Percentiles rank a stretch among this genome's conserved stretches.
These are phyloP conservation scores for Meloidogyne hapla DNA, from an alignment of 1,140 invertebrate species.

Conservation along the genomic window DNA sequence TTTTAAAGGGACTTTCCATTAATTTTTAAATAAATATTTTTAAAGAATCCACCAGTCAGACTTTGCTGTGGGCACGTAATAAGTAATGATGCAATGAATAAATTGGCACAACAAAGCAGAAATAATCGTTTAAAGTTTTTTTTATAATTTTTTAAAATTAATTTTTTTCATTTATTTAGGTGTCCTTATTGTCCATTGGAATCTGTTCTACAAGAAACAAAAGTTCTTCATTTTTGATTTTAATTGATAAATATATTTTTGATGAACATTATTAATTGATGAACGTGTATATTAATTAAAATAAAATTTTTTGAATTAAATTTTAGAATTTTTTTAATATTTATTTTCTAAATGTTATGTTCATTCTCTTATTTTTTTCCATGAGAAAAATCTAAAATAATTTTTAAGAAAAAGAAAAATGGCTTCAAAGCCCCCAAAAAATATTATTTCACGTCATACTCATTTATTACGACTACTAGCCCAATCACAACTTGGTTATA, in stretches of 20 bases:
- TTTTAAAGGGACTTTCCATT: constrained; percentile 3
- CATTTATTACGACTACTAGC: constrained; percentile 18
- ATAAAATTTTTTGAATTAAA: too few species aligned
- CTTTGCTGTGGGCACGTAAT: constrained; percentile 95
- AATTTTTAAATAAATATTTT: background rate
- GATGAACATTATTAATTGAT: too few species aligned
- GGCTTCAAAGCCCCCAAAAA: background rate
- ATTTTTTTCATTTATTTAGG: constrained; percentile 69
- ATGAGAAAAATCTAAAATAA: too few species aligned
- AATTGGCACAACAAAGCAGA: constrained; percentile 88
- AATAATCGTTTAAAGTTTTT: constrained; percentile 66
- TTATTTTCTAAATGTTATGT: too few species aligned
- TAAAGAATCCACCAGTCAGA: constrained; percentile 73
- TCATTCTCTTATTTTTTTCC: too few species aligned
- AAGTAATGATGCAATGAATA: constrained; percentile 86
- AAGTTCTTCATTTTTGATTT: constrained; percentile 81
- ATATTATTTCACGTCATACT: background rate
- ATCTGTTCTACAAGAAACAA: constrained; percentile 85
- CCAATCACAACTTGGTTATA: constrained; percentile 25
- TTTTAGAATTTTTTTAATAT: too few species aligned
- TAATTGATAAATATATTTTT: background rate
- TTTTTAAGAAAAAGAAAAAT: background rate
- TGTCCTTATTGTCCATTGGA: constrained; percentile 97
- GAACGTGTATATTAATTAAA: too few species aligned
- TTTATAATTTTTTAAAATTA: background rate